phyloP scores from a whole-genome alignment of 1,140 invertebrate species.

The Drosophila bocki region DNA sequence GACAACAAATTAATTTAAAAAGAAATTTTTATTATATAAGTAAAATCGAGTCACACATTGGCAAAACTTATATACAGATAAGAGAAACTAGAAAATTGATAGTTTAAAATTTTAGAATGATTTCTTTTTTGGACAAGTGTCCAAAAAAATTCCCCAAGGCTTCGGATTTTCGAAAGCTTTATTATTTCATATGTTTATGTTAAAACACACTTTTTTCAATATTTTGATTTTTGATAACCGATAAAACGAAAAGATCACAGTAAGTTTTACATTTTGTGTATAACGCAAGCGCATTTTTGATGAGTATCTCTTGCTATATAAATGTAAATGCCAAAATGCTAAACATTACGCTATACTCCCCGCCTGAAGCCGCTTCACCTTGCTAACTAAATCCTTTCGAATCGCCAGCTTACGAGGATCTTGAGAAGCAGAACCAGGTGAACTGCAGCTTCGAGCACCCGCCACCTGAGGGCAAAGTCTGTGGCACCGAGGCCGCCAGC shows the following conservation, averaged over 20 bases:
- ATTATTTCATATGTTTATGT: background rate
- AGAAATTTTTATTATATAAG: background rate
- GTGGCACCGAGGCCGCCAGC: conserved; percentile 58
- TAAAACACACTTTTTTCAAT: conserved; percentile 19
- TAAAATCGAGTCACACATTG: background rate
- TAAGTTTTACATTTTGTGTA: conserved; percentile 46
- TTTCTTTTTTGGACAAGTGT: background rate
- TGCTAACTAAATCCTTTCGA: background rate
- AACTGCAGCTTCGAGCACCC: conserved; percentile 77
- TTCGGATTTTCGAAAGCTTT: conserved; percentile 5
- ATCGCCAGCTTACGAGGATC: conserved; percentile 70
- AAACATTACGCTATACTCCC: background rate
- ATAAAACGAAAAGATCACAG: conserved; percentile 57
- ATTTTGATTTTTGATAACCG: conserved; percentile 56
- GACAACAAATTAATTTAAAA: background rate
- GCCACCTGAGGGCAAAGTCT: conserved; percentile 72
- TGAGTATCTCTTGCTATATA: conserved; percentile 6
- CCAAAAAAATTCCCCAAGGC: background rate
- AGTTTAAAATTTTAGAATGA: background rate
- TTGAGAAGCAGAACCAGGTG: conserved; percentile 77
- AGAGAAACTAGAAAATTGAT: no score
- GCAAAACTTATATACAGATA: background rate
- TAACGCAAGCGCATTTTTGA: conserved; percentile 2
- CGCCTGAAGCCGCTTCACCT: background rate
- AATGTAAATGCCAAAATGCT: conserved; percentile 1